Conservation (phyloP, 2,797 vertebrate genomes). For the Parambassis ranga region DNA sequence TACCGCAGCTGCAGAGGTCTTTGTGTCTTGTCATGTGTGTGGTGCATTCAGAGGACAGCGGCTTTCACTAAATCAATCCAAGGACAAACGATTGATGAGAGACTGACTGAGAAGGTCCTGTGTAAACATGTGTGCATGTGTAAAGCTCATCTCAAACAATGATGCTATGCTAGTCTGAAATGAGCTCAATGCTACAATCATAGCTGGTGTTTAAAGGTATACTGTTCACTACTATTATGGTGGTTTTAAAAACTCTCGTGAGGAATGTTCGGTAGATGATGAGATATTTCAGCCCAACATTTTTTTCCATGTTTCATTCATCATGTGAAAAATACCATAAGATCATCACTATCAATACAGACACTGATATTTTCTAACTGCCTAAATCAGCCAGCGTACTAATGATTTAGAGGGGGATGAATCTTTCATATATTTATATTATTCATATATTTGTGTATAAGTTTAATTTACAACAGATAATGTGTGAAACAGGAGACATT, state of each 20-base stretch:
- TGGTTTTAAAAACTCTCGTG: too few species aligned
- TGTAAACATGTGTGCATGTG: neutral
- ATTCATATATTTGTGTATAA: neutral
- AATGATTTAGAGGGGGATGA: neutral
- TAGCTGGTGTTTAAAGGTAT: too few species aligned
- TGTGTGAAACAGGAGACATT: neutral
- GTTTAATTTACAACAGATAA: neutral
- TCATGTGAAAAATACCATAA: too few species aligned
- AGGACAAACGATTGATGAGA: neutral
- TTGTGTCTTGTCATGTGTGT: neutral
- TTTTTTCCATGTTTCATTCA: too few species aligned
- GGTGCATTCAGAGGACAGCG: neutral
- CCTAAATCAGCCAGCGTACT: neutral
- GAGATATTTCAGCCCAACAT: too few species aligned
- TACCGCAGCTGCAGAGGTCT: conserved; percentile 25
- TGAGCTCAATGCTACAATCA: neutral
- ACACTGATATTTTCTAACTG: neutral
- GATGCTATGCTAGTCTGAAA: neutral
- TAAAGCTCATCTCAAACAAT: too few species aligned
- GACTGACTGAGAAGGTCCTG: neutral
- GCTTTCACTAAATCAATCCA: neutral
- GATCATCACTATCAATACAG: neutral
- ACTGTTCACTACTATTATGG: too few species aligned
- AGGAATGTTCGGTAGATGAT: too few species aligned
- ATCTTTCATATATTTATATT: too few species aligned